Conservation (phyloP, 2,888 invertebrate species). For the Hemistola chrysoprasaria region DNA sequence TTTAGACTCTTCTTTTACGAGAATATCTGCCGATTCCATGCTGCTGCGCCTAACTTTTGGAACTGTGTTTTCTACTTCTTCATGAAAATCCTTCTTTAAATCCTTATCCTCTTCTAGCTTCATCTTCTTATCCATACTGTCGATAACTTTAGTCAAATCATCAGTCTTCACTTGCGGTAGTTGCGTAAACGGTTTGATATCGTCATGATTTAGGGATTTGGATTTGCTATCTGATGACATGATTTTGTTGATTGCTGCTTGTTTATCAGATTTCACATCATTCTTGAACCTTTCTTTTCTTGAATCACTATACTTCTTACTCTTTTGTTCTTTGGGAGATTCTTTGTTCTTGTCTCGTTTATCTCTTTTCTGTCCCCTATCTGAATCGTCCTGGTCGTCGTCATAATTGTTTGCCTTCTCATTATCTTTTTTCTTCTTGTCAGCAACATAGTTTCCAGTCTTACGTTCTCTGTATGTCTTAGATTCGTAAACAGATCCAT, state of each 20-base stretch:
- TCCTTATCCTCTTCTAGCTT: slow-evolving; percentile 54
- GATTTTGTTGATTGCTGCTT: slow-evolving; percentile 60
- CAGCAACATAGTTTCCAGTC: slow-evolving; percentile 52
- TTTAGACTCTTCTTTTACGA: slow-evolving; percentile 55
- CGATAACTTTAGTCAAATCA: slow-evolving; percentile 70
- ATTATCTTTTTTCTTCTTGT: slow-evolving; percentile 75
- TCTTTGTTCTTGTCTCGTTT: slow-evolving; percentile 69
- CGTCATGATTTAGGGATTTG: slow-evolving; percentile 61
- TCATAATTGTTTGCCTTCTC: slow-evolving; percentile 69
- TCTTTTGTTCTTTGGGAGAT: slow-evolving; percentile 70
- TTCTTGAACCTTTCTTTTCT: slow-evolving; percentile 70
- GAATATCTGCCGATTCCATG: slow-evolving; percentile 59
- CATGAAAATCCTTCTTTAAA: slow-evolving; percentile 57
- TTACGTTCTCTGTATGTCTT: slow-evolving; percentile 72
- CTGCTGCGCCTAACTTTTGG: slow-evolving; percentile 63
- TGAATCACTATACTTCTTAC: slow-evolving; percentile 76
- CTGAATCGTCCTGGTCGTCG: slow-evolving; percentile 68
- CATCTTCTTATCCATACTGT: slow-evolving; percentile 68
- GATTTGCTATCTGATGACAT: slow-evolving; percentile 61
- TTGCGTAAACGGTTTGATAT: slow-evolving; percentile 78
- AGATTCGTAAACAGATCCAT: slow-evolving; percentile 65
- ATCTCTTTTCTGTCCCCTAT: slow-evolving; percentile 60
- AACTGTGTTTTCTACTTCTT: slow-evolving; percentile 52
- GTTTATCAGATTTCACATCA: slow-evolving; percentile 67
- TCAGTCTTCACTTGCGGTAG: slow-evolving; percentile 76